Evolutionary conservation across 2,113 vertebrate species (phyloP).

Genomic region (Phalacrocorax aristotelis): DNA sequence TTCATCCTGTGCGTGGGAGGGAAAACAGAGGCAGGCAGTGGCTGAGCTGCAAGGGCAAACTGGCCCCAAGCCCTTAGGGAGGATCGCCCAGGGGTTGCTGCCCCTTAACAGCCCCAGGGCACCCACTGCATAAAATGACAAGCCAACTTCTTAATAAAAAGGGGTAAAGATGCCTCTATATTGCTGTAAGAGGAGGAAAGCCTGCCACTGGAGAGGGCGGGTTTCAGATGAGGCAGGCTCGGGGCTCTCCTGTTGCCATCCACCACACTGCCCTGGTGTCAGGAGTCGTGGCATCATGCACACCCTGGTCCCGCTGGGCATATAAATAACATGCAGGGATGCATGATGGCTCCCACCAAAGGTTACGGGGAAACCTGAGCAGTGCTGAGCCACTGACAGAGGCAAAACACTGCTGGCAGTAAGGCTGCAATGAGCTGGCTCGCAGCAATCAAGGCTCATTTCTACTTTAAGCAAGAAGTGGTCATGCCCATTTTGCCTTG

Average conservation of each 20-base stretch:
- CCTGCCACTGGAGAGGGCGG: background rate
- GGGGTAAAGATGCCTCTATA: background rate
- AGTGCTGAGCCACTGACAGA: background rate
- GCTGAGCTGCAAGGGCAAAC: background rate
- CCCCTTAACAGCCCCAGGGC: background rate
- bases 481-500: background rate
- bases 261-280: background rate
- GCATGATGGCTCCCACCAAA: constrained; percentile 32
- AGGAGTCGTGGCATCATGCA: background rate
- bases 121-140: background rate
- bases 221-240: background rate
- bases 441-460: background rate
- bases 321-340: constrained; percentile 35
- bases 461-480: background rate
- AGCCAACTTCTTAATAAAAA: background rate
- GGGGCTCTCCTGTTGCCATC: background rate
- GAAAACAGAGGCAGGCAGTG: background rate
- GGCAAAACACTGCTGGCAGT: background rate
- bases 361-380: constrained; percentile 70
- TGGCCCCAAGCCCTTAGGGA: background rate
- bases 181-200: background rate
- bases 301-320: background rate
- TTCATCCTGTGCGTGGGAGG: constrained; percentile 81
- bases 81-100: rapidly evolving
- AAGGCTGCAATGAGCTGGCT: background rate